A percentile compares a stretch with the other conserved stretches of the same genome.
Conservation (phyloP, 1,140 invertebrate genomes). For the Brachionus asplanchnoidis region DNA sequence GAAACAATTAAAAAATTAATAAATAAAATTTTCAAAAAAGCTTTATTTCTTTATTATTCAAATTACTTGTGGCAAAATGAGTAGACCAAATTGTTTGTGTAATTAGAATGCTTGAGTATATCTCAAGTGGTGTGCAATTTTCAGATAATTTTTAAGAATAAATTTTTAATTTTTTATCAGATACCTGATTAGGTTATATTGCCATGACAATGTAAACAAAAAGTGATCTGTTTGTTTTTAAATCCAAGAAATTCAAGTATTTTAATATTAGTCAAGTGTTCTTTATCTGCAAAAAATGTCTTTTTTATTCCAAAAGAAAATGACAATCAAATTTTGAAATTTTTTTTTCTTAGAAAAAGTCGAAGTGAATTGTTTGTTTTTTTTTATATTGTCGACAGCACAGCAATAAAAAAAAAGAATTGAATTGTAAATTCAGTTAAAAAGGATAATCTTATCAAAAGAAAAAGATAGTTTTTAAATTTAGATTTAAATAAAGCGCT, state of each 20-base stretch:
- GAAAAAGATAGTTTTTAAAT: not conserved
- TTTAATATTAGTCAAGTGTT: not conserved
- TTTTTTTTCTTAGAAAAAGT: too few relatives aligned
- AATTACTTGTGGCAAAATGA: not conserved
- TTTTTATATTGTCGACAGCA: too few relatives aligned
- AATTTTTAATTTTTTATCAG: not conserved
- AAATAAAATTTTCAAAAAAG: not conserved
- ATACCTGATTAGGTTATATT: conserved; percentile 16
- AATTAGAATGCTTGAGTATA: not conserved
- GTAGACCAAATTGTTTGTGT: not conserved
- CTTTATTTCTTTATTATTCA: not conserved
- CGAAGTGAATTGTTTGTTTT: too few relatives aligned
- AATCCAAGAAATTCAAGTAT: not conserved
- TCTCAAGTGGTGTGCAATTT: not conserved
- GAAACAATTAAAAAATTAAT: not conserved
- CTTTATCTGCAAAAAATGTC: not conserved
- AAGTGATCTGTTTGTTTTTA: conserved; percentile 6
- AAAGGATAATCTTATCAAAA: not conserved
- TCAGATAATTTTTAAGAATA: conserved; percentile 1
- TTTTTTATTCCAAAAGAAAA: not conserved
- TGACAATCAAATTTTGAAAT: not conserved
- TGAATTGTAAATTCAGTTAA: not conserved
- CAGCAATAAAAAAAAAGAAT: not conserved
- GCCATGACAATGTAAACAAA: conserved; percentile 24
- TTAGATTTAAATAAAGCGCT: not conserved